These are phyloP conservation scores for Neoascia interrupta DNA, from an alignment of 2,888 invertebrate genomes.

Conservation along the genomic window DNA sequence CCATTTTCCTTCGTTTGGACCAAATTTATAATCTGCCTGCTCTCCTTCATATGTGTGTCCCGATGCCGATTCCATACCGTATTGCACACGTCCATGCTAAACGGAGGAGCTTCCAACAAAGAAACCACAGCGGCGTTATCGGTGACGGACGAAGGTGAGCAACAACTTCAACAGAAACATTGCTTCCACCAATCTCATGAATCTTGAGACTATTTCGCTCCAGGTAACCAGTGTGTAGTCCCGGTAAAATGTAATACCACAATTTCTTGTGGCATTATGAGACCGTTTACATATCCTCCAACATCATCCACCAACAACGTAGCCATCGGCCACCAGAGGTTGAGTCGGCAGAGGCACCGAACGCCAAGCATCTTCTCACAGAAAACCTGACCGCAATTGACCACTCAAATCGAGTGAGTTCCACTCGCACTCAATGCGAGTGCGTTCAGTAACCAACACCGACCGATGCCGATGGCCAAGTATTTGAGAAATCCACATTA, in stretches of 20 bases:
- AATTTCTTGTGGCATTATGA: constrained; percentile 68
- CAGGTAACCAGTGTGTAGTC: constrained; percentile 49
- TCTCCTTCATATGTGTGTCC: constrained; percentile 31
- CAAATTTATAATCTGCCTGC: constrained; percentile 66
- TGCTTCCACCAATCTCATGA: constrained; percentile 53
- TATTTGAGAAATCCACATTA: constrained; percentile 51
- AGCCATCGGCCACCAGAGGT: constrained; percentile 36
- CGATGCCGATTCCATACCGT: constrained; percentile 52
- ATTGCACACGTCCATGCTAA: constrained; percentile 42
- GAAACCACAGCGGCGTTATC: constrained; percentile 24
- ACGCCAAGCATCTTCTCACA: constrained; percentile 1
- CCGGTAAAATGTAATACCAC: constrained; percentile 65
- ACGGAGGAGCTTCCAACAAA: constrained; percentile 36
- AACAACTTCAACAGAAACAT: constrained; percentile 48
- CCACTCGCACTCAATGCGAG: constrained; percentile 44
- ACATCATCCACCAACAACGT: constrained; percentile 56
- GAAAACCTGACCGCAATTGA: constrained; percentile 17
- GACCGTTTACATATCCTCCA: constrained; percentile 65
- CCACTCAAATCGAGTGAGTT: constrained; percentile 52
- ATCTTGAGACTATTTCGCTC: constrained; percentile 41
- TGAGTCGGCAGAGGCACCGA: not conserved
- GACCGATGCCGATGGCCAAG: too few species aligned
- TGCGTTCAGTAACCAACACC: constrained; percentile 46
- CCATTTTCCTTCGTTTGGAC: constrained; percentile 45
- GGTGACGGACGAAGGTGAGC: constrained; percentile 47